Base-by-base conservation (phyloP, 1,140 invertebrate genomes). In the Leucophenga varia region DNA sequence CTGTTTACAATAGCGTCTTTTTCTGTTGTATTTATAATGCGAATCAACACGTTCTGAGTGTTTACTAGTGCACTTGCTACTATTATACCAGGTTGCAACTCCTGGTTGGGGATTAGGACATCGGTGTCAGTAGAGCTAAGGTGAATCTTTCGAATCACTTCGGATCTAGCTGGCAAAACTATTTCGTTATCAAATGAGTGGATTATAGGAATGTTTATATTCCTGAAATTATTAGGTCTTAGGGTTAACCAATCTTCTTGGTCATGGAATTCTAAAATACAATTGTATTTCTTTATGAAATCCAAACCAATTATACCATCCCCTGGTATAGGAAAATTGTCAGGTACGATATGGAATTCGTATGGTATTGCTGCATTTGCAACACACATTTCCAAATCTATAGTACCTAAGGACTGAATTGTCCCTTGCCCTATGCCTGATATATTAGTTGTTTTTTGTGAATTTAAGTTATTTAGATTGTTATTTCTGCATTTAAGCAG, bases 201-300 rank as follows among this genome's bases (percentile, higher is more conserved):
- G 4, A 14, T 16, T 22, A 28, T 20, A 5, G n/a, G n/a, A n/a
- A 21, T 25, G 19, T 12, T 28, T 12, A 28, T 13, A 13, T 28
- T 21, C 6, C 9, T 9, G 14, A n/a, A 19, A 22, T 21, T 42
- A 9, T 16, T 12, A 21, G 22, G 14, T 4, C 6, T 25, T n/a
- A 42, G 8, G 13, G 12, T 20, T 3, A n/a, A 4, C n/a, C 13
- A 28, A 25, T 28, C 20, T 42, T n/a, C 17, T n/a, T 17, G 19
- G 9, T 21, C 13, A 6, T 12, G 17, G 14, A 21, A 42, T 9
- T 42, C 40, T 42, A 42, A 14, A 8, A 14, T 28, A 28, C 40
- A 6, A 3, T 42, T 42, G 17, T n/a, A 42, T 13, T 3, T 25
- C 13, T 21, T 42, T 28, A 42, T 12, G n/a, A 42, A 42, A 42